Evolutionary conservation across 1,140 invertebrate species (phyloP), one percentile per base, ranked within the genome.

Genomic region (Gryon sp.): DNA sequence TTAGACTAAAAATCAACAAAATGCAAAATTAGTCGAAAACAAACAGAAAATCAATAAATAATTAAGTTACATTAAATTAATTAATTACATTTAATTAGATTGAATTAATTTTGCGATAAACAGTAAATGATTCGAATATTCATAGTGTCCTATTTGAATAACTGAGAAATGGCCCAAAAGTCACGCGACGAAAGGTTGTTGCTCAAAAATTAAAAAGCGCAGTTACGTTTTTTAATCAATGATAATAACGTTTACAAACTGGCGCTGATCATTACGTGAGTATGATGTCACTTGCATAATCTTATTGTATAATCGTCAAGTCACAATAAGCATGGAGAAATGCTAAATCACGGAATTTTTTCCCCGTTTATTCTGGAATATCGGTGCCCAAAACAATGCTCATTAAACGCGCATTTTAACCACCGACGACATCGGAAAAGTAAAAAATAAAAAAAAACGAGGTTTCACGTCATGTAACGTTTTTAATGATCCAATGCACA

Each of bases 321-420:
- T 20, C 18, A 38, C 48, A 62, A 63, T 57, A 53, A 32, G 6
- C 28, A 22, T 1, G 2, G 0, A 26, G 28, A 9, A 60, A 45
- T 53, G 66, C 55, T 18, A 70, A 70, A 60, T 60, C 55, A 59
- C 28, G 22, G 20, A 12, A 59, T 53, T 70, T 62, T 62, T 70
- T n/a, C n/a, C n/a, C n/a, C n/a, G n/a, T n/a, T n/a, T 60, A 52
- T 53, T 46, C 46, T 6, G 28, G 36, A 62, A 57, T 53, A 45
- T 62, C 60, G 60, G 28, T 70, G 66, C 46, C 26, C 69, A 40
- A 73, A 73, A 73, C 38, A 63, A 63, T 41, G 57, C 16, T 48
- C 55, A 45, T 53, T 57, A 48, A 59, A 11, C 46, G 60, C 22
- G 38, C 46, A n/a, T 43, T 48, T 65, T 65, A 52, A 52, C 15